Evolutionary conservation across 2,113 vertebrate species (phyloP).

Genomic region (Protomyctophum bolini): DNA sequence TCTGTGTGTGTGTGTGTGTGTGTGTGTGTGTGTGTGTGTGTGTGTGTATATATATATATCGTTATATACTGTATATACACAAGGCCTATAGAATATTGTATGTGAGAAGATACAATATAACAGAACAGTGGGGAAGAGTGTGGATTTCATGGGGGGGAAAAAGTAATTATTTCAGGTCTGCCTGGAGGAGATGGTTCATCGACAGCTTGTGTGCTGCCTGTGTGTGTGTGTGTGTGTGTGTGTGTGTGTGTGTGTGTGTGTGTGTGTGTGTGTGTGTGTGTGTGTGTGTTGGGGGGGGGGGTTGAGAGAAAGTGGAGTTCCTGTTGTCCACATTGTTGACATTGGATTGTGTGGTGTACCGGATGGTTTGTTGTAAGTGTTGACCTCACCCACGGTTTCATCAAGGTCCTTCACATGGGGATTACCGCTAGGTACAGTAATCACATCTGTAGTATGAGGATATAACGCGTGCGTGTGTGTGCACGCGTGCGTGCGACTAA

Average conservation of each 20-base stretch:
- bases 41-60: conserved; percentile 12
- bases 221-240: conserved; percentile 25
- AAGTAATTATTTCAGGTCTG: conserved; percentile 61
- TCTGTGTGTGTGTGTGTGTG: too few species aligned
- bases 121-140: conserved; percentile 7
- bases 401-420: too few species aligned
- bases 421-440: too few species aligned
- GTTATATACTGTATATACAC: conserved; percentile 21
- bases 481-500: too few species aligned
- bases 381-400: too few species aligned
- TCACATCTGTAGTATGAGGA: too few species aligned
- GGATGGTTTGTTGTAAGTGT: too few species aligned
- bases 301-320: conserved; percentile 10
- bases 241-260: conserved; percentile 10
- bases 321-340: conserved; percentile 28
- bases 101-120: too few species aligned
- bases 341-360: conserved; percentile 16
- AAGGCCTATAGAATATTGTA: too few species aligned
- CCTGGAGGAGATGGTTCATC: conserved; percentile 47
- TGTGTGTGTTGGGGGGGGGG: neutral
- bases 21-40: too few species aligned
- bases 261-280: too few species aligned
- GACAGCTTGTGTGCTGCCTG: neutral
- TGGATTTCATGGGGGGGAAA: conserved; percentile 49
- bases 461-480: too few species aligned